Percentiles rank a stretch among this genome's conserved stretches.
Evolutionary conservation across 2,888 invertebrate genomes (phyloP).

Genomic region (Sympetrum striolatum): DNA sequence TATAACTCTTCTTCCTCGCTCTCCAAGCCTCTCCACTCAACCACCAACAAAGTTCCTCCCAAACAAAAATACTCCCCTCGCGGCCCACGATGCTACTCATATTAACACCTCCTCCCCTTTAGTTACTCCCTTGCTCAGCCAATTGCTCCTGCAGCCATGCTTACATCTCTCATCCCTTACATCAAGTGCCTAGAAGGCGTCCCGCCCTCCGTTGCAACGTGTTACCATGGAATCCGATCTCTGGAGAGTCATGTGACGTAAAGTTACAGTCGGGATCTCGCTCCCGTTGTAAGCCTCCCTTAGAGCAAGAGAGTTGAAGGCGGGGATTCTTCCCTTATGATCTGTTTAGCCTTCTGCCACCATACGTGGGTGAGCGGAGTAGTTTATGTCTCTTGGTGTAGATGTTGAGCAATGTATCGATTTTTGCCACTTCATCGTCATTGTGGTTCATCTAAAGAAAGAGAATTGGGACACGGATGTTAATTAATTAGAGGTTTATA

Average conservation of each 20-base stretch:
- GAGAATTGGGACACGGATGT: no score
- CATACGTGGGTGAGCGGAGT: no score
- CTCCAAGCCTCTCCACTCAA: neutral
- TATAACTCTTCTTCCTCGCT: neutral
- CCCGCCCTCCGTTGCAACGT: neutral
- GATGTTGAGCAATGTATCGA: no score
- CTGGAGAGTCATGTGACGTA: neutral
- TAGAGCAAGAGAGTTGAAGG: neutral
- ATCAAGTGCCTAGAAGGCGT: neutral
- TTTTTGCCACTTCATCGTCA: no score
- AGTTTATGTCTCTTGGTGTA: no score
- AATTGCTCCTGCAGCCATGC: neutral
- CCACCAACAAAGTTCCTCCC: neutral
- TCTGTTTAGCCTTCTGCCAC: no score
- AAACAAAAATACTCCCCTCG: neutral
- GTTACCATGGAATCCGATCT: neutral
- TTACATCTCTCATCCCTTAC: neutral
- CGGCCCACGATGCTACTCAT: neutral
- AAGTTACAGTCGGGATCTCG: neutral
- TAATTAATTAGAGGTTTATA: no score
- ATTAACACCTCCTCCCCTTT: neutral
- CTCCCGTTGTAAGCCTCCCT: neutral
- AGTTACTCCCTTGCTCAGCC: neutral
- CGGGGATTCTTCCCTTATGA: neutral
- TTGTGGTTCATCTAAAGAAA: no score